Evolutionary conservation across 2,888 invertebrate species (phyloP).

Genomic region (Helicoverpa assulta): DNA sequence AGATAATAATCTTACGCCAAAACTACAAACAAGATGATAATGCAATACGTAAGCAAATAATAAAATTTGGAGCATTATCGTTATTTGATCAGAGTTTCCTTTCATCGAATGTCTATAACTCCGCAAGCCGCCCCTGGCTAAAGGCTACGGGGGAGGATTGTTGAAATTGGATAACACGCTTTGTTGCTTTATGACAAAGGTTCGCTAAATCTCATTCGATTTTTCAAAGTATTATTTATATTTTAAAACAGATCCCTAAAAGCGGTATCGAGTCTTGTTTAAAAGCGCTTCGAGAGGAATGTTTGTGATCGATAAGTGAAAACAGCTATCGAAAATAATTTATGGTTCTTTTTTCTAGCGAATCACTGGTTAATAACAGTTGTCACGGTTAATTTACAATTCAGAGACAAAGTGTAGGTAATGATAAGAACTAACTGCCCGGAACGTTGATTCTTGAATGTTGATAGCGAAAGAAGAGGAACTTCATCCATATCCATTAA

Average conservation of each 20-base stretch:
- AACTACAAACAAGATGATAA: slow-evolving; percentile 16
- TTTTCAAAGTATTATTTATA: slow-evolving; percentile 48
- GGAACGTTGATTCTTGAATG: slow-evolving; percentile 21
- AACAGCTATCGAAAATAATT: slow-evolving; percentile 37
- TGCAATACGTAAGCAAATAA: slow-evolving; percentile 24
- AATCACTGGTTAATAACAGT: slow-evolving; percentile 49
- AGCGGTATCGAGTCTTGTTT: slow-evolving; percentile 11
- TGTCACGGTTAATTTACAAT: slow-evolving; percentile 56
- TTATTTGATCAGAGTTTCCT: slow-evolving; percentile 70
- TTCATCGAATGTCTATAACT: slow-evolving; percentile 63
- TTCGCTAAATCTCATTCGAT: slow-evolving; percentile 65
- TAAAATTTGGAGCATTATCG: slow-evolving; percentile 40
- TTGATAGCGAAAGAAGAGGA: slow-evolving; percentile 34
- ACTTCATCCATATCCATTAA: slow-evolving; percentile 22
- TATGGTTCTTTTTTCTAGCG: slow-evolving; percentile 42
- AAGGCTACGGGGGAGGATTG: slow-evolving; percentile 68
- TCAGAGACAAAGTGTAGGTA: slow-evolving; percentile 14
- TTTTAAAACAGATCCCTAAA: slow-evolving; percentile 17
- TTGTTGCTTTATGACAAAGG: slow-evolving; percentile 75
- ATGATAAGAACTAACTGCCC: slow-evolving; percentile 29
- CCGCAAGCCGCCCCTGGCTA: slow-evolving; percentile 59
- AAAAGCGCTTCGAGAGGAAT: slow-evolving; percentile 23
- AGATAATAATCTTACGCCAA: not conserved
- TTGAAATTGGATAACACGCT: slow-evolving; percentile 77
- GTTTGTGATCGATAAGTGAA: slow-evolving; percentile 53